A percentile compares a stretch with the other conserved stretches of the same genome.
Conservation (phyloP, 2,797 vertebrate species). For the Crax fasciolata region DNA sequence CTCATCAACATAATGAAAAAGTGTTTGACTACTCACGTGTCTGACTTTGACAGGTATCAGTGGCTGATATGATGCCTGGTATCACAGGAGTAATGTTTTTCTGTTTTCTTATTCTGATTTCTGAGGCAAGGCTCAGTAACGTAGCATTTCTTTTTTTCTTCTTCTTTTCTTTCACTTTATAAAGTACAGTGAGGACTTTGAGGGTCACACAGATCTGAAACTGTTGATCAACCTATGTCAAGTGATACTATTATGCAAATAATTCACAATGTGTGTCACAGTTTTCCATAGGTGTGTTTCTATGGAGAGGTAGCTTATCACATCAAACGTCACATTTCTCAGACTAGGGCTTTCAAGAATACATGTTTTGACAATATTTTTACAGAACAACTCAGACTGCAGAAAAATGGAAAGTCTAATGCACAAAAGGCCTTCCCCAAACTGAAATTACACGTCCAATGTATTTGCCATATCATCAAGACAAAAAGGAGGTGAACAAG, state of each 20-base stretch:
- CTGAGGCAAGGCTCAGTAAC: neutral
- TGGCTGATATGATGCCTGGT: neutral
- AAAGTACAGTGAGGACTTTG: neutral
- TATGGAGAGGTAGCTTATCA: neutral
- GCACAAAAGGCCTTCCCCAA: neutral
- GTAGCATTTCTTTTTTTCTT: neutral
- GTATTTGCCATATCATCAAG: neutral
- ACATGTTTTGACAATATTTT: neutral
- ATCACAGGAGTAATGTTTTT: neutral
- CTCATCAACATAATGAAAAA: neutral
- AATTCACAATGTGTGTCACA: neutral
- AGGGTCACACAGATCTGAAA: neutral
- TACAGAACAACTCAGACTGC: neutral
- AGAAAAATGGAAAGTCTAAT: neutral
- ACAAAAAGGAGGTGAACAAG: neutral
- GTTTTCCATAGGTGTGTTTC: neutral
- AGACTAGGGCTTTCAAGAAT: neutral
- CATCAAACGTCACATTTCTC: neutral
- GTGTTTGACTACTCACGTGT: neutral
- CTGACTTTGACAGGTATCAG: neutral
- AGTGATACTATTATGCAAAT: neutral
- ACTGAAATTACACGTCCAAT: neutral
- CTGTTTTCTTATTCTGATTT: neutral
- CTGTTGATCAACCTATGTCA: neutral
- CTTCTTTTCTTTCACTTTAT: neutral